Base-by-base conservation (phyloP, 2,113 vertebrate species). In the Leucosticte australis region DNA sequence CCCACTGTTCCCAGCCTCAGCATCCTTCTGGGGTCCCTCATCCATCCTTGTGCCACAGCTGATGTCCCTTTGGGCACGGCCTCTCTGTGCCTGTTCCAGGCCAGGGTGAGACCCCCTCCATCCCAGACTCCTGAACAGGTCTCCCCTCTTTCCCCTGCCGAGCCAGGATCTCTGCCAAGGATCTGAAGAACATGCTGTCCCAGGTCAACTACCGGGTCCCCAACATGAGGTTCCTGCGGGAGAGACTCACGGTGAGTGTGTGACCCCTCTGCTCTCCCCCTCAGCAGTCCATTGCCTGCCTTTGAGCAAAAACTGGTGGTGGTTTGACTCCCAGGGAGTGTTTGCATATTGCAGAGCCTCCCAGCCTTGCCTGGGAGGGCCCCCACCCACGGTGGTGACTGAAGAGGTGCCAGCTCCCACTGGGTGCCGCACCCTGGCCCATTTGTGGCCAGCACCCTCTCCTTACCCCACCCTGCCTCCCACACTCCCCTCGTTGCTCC, bases 181-280 rank as follows among this genome's bases (percentile, higher is more conserved):
- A 99, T 97, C 96, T 99, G 97, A 99, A 99, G 98, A 99, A 96
- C 97, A 99, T 99, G 99, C 97, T 99, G 96, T 98, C 98, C 65
- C 99, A 99, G 97, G 99, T 99, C 98, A 99, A 99, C 98, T 99
- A 99, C 97, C 98, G 99, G 19, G 99, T 99, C 53, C 99, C 99
- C 90, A 99, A 99, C 97, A 99, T 99, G 99, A 98, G 97, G 95
- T 99, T 99, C 97, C 98, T 99, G 94, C 98, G 99, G 92, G 99
- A 99, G 97, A 98, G 99, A 26, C 98, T 99, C 96, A 98, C 98
- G 97, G 99, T 99, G 98, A 98, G 97, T 42, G 23, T 11, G 64
- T 2, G n/a, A 67, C 71, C 26, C n/a, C n/a, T 35, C 4, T 0
- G 0, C 63, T 52, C 35, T 11, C 24, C 82, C 15, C 3, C 1